Evolutionary conservation across 2,113 vertebrate species (phyloP).

Genomic region (Ploceus nigricollis): DNA sequence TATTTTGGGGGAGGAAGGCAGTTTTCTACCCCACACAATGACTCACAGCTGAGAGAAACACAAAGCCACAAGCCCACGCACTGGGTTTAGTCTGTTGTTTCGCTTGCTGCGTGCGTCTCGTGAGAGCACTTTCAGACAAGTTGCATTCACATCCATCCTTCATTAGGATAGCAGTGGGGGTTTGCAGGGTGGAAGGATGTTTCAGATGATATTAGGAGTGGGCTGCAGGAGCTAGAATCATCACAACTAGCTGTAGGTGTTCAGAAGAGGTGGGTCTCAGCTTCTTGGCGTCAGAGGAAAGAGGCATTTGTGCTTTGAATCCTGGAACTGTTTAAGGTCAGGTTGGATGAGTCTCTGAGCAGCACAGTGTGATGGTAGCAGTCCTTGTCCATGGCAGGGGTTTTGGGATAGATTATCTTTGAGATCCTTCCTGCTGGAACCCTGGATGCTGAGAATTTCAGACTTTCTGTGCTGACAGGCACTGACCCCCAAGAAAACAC

Average conservation of each 20-base stretch:
- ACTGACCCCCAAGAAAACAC: background rate
- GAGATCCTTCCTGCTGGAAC: background rate
- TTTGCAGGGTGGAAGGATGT: background rate
- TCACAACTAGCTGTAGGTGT: background rate
- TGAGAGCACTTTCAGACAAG: background rate
- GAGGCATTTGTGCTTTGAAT: background rate
- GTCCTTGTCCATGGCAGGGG: background rate
- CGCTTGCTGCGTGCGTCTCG: background rate
- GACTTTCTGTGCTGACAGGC: background rate
- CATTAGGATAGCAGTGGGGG: background rate
- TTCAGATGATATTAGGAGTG: background rate
- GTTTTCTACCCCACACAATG: background rate
- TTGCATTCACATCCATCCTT: background rate
- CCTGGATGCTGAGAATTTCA: background rate
- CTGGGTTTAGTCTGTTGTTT: background rate
- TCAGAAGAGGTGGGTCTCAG: background rate
- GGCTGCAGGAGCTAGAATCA: background rate
- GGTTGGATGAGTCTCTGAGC: background rate
- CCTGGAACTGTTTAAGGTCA: background rate
- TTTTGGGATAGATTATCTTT: background rate
- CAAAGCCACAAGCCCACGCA: background rate
- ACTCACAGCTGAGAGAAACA: conserved; percentile 22
- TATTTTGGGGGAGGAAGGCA: background rate
- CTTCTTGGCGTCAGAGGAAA: background rate
- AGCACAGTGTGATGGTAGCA: background rate